These are phyloP conservation scores for Sorex fumeus DNA, from an alignment of 2,113 vertebrate species.

Conservation along the genomic window DNA sequence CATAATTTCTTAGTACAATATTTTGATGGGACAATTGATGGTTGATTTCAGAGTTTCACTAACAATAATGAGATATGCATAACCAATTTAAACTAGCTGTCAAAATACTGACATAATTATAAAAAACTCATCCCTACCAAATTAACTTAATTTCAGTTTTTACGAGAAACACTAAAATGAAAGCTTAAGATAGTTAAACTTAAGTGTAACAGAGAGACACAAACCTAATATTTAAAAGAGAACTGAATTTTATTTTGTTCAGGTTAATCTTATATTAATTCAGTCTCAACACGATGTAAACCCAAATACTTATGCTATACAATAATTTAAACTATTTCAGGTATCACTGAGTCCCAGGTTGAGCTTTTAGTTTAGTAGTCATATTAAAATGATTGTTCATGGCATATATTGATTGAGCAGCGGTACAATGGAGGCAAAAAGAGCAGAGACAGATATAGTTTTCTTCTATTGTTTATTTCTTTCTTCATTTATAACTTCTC, in stretches of 20 bases:
- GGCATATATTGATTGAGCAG: neutral
- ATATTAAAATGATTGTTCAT: neutral
- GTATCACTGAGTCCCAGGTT: neutral
- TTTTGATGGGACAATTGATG: neutral
- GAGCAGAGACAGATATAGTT: neutral
- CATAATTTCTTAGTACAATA: neutral
- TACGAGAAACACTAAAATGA: neutral
- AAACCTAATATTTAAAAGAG: neutral
- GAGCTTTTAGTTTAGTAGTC: neutral
- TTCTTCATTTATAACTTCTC: neutral
- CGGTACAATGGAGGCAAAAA: neutral
- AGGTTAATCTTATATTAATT: neutral
- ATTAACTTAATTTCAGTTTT: constrained; percentile 33
- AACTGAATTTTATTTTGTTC: neutral
- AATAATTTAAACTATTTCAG: neutral
- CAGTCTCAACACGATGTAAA: neutral
- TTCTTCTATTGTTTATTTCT: neutral
- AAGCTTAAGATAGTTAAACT: neutral
- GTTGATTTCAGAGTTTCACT: neutral
- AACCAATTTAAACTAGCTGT: neutral
- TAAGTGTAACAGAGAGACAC: neutral
- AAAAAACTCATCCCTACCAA: neutral
- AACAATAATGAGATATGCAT: constrained; percentile 14
- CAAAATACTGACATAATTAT: constrained; percentile 29
- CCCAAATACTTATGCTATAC: neutral